A percentile compares a stretch with the other conserved stretches of the same genome.
phyloP scores from a whole-genome alignment of 2,888 invertebrate species.

The Tachystola acroxantha region DNA sequence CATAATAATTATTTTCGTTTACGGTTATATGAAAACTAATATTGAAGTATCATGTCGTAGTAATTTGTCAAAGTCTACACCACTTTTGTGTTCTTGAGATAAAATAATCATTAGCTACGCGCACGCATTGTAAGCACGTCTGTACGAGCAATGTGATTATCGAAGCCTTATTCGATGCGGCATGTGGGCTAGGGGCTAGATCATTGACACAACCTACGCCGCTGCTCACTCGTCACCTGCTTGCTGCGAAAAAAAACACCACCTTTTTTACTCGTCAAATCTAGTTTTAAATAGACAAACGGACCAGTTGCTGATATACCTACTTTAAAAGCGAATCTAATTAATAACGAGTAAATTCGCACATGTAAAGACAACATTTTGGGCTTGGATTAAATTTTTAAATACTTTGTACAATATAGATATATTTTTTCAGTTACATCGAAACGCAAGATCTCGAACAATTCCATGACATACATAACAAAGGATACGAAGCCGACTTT shows the following conservation, averaged over 20 bases:
- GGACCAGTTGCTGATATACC: constrained; percentile 4
- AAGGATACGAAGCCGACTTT: constrained; percentile 38
- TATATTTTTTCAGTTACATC: constrained; percentile 51
- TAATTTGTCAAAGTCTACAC: background rate
- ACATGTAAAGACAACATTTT: constrained; percentile 39
- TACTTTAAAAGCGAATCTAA: background rate
- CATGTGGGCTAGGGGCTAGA: constrained; percentile 75
- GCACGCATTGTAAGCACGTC: constrained; percentile 32
- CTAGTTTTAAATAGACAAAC: constrained; percentile 48
- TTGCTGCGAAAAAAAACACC: constrained; percentile 38
- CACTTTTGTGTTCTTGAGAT: constrained; percentile 20
- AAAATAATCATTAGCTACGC: constrained; percentile 31
- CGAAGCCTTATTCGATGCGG: constrained; percentile 70
- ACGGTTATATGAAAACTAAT: too few relatives aligned
- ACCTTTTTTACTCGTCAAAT: constrained; percentile 52
- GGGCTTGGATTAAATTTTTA: constrained; percentile 12
- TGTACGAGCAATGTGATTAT: constrained; percentile 64
- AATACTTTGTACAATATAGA: background rate
- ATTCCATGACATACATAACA: constrained; percentile 67
- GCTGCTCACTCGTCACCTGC: constrained; percentile 69
- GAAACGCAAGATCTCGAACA: constrained; percentile 69
- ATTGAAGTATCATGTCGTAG: constrained; percentile 4
- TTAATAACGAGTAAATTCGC: constrained; percentile 14
- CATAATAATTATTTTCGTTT: too few relatives aligned
- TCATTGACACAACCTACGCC: constrained; percentile 76